These are phyloP conservation scores for Ditula angustiorana DNA, from an alignment of 2,888 invertebrate species.

Conservation along the genomic window DNA sequence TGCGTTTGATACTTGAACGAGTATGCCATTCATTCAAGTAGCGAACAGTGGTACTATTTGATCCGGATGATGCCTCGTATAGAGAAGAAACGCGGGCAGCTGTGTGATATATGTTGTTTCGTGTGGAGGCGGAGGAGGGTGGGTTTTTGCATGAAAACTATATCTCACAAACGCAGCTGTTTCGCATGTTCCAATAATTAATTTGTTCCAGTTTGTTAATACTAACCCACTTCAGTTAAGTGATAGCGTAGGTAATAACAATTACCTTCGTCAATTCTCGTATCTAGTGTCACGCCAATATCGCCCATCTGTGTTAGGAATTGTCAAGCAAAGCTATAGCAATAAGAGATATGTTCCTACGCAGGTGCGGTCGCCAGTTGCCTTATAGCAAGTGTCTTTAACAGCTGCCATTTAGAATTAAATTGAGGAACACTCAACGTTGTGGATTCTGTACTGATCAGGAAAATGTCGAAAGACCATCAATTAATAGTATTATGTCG, in stretches of 20 bases:
- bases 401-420: conserved; percentile 49
- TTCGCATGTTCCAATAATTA: too few relatives aligned
- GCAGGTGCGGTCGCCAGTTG: conserved; percentile 42
- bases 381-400: conserved; percentile 59
- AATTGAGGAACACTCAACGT: conserved; percentile 38
- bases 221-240: too few relatives aligned
- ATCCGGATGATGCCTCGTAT: too few relatives aligned
- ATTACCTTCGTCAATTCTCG: conserved; percentile 53
- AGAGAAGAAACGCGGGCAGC: too few relatives aligned
- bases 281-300: conserved; percentile 36
- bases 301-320: conserved; percentile 40
- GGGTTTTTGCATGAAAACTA: too few relatives aligned
- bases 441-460: conserved; percentile 28
- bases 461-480: not conserved
- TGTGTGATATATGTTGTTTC: too few relatives aligned
- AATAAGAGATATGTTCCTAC: conserved; percentile 27
- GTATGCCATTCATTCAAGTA: too few relatives aligned
- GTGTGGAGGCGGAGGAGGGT: too few relatives aligned
- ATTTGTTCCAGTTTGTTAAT: too few relatives aligned
- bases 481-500: not conserved
- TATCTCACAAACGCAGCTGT: too few relatives aligned
- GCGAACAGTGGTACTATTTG: too few relatives aligned
- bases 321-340: conserved; percentile 30
- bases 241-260: conserved; percentile 50
- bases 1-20: too few relatives aligned